A percentile compares a stretch with the other conserved stretches of the same genome.
Conservation (phyloP, 1,140 invertebrate species). For the Aethina tumida region DNA sequence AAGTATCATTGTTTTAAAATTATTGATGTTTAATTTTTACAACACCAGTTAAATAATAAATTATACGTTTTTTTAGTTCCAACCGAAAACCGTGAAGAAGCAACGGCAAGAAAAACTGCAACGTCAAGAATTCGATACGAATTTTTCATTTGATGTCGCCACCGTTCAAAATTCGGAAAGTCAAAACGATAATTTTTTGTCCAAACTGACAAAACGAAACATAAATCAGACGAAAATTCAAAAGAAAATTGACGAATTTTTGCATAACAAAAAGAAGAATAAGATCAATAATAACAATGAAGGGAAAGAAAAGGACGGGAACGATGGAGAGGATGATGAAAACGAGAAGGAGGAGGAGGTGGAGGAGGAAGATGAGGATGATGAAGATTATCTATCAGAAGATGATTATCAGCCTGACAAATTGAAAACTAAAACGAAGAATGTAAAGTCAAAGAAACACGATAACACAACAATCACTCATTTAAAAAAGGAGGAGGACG, state of each 20-base stretch:
- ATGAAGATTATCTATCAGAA: conserved; percentile 62
- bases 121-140: too few species aligned
- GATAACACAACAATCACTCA: too few species aligned
- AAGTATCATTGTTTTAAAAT: too few species aligned
- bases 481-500: conserved; percentile 63
- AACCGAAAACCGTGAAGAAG: too few species aligned
- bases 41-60: too few species aligned
- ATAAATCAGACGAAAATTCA: conserved; percentile 18
- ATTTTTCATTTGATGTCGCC: too few species aligned
- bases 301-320: conserved; percentile 32
- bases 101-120: conserved; percentile 68
- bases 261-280: conserved; percentile 53
- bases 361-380: conserved; percentile 52
- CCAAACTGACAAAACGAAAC: conserved; percentile 25
- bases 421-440: too few species aligned
- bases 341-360: conserved; percentile 57
- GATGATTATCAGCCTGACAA: too few species aligned
- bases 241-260: conserved; percentile 48
- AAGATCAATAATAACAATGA: conserved; percentile 45
- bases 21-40: too few species aligned
- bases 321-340: conserved; percentile 33
- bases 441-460: too few species aligned
- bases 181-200: conserved; percentile 43
- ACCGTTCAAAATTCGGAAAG: conserved; percentile 67
- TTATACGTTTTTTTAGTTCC: too few species aligned